phyloP scores from a whole-genome alignment of 2,113 vertebrate genomes.

The Leptosomus discolor region DNA sequence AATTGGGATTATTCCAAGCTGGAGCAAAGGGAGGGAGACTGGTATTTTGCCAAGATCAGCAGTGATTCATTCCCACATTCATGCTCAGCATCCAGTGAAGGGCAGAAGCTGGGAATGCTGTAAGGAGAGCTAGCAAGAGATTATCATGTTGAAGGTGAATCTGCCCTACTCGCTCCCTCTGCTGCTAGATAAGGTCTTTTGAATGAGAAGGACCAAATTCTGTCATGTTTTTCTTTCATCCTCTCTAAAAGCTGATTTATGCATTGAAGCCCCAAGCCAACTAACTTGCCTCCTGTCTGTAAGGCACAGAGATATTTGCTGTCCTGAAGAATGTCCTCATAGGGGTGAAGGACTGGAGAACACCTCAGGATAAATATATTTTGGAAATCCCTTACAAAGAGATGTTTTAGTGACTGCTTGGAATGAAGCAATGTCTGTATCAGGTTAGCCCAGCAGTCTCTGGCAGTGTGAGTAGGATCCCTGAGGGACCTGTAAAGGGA shows the following conservation, averaged over 20 bases:
- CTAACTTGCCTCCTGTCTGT: neutral
- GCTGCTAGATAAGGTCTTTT: slow-evolving; percentile 50
- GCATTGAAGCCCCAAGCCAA: neutral
- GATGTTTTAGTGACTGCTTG: slow-evolving; percentile 15
- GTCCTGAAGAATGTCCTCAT: neutral
- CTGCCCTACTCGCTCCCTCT: slow-evolving; percentile 38
- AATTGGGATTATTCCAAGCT: slow-evolving; percentile 66
- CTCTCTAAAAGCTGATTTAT: neutral
- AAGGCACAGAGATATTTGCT: neutral
- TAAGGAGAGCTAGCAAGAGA: slow-evolving; percentile 61
- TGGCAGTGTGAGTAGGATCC: neutral
- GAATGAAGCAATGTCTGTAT: slow-evolving; percentile 36
- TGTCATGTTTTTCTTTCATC: slow-evolving; percentile 10
- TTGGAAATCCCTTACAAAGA: slow-evolving; percentile 48
- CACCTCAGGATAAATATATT: slow-evolving; percentile 7
- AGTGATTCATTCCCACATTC: slow-evolving; percentile 69
- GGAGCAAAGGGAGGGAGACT: slow-evolving; percentile 63
- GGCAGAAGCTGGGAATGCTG: slow-evolving; percentile 62
- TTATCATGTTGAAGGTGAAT: slow-evolving; percentile 65
- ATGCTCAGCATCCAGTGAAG: slow-evolving; percentile 63
- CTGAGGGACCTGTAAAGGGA: neutral
- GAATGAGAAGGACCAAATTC: slow-evolving; percentile 27
- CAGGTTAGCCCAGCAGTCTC: slow-evolving; percentile 21
- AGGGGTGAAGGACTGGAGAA: slow-evolving; percentile 24
- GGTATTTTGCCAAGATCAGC: slow-evolving; percentile 68